These are phyloP conservation scores for Perdix hodgsoniae DNA, from an alignment of 2,797 vertebrate genomes.

Conservation along the genomic window DNA sequence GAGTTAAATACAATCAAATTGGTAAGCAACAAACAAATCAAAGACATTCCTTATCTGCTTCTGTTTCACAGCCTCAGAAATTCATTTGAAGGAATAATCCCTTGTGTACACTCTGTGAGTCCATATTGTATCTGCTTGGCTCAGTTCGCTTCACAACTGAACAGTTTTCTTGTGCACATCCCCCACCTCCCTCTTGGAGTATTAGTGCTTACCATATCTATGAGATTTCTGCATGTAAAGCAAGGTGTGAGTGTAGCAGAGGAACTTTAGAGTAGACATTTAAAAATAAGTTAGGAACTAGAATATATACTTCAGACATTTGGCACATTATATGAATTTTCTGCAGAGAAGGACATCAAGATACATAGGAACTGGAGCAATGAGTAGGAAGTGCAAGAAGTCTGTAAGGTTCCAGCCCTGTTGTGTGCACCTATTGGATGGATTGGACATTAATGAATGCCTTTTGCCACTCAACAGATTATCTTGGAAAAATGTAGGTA, in stretches of 20 bases:
- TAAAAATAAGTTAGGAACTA: background rate
- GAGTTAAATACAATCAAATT: background rate
- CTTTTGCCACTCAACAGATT: background rate
- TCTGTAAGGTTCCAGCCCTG: background rate
- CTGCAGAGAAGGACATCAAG: background rate
- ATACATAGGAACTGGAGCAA: background rate
- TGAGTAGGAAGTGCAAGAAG: background rate
- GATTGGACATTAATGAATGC: background rate
- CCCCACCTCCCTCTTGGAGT: accelerated
- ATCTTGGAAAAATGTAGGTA: background rate
- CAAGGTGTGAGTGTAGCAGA: background rate
- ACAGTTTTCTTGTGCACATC: background rate
- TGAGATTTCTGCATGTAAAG: background rate
- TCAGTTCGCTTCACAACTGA: background rate
- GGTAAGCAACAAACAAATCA: background rate
- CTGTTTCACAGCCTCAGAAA: background rate
- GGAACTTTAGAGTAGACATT: background rate
- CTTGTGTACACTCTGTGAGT: background rate
- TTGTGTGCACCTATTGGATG: background rate
- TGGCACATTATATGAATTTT: background rate
- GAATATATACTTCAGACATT: background rate
- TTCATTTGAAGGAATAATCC: background rate
- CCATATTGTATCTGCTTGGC: background rate
- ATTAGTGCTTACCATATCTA: background rate
- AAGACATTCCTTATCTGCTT: background rate